A percentile compares a stretch with the other conserved stretches of the same genome.
These are phyloP conservation scores for Stegodyphus mimosarum DNA, from an alignment of 1,140 invertebrate genomes.

Conservation along the genomic window DNA sequence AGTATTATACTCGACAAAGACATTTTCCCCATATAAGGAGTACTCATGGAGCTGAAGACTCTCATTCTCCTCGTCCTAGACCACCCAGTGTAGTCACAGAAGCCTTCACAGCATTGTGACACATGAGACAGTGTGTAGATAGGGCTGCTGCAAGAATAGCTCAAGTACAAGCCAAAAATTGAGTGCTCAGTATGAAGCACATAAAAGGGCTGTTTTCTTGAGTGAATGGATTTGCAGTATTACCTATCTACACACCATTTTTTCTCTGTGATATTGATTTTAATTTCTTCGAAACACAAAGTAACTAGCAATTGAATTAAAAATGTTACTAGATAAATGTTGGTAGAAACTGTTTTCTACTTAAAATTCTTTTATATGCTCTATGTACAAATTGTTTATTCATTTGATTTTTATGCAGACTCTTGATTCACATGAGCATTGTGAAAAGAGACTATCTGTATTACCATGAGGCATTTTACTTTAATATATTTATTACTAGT, in stretches of 20 bases:
- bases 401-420: too few relatives aligned
- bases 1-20: constrained; percentile 55
- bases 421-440: too few relatives aligned
- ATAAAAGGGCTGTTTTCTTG: background rate
- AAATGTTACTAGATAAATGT: too few relatives aligned
- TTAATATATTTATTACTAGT: too few relatives aligned
- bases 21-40: constrained; percentile 41
- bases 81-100: constrained; percentile 54
- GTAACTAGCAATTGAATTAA: too few relatives aligned
- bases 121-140: constrained; percentile 60
- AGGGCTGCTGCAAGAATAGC: constrained; percentile 60
- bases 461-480: too few relatives aligned
- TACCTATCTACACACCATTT: constrained; percentile 50
- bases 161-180: constrained; percentile 58
- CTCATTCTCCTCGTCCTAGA: constrained; percentile 41
- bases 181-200: background rate
- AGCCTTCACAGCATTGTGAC: constrained; percentile 60
- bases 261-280: constrained; percentile 36
- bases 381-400: too few relatives aligned
- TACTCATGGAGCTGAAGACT: constrained; percentile 44
- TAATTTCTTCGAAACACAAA: background rate
- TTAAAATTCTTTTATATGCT: too few relatives aligned
- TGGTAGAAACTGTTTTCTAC: too few relatives aligned
- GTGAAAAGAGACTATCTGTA: too few relatives aligned
- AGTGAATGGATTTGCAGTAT: constrained; percentile 21